phyloP scores from a whole-genome alignment of 2,797 vertebrate species.

The Sebastes aleutianus region DNA sequence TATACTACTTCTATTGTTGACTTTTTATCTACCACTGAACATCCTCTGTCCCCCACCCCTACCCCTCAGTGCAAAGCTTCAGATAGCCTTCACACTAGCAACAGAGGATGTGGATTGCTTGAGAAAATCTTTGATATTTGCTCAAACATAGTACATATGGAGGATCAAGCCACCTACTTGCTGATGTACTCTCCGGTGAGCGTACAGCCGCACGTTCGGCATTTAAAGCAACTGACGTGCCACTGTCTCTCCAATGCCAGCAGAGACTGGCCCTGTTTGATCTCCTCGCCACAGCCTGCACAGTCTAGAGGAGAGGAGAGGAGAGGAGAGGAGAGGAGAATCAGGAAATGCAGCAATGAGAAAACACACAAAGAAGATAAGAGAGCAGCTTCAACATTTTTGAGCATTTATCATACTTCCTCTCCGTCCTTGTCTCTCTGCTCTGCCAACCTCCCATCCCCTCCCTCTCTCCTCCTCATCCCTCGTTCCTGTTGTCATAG shows the following conservation, averaged over 20 bases:
- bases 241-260: slow-evolving; percentile 96
- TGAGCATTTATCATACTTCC: slow-evolving; percentile 1
- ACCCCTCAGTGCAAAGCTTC: not conserved
- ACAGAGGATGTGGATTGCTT: not conserved
- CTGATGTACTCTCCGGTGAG: slow-evolving; percentile 97
- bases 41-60: too few relatives aligned
- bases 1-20: too few relatives aligned
- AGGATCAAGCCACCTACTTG: slow-evolving; percentile 85
- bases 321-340: not conserved
- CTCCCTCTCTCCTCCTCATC: not conserved
- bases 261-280: slow-evolving; percentile 94
- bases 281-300: slow-evolving; percentile 93
- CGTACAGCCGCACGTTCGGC: slow-evolving; percentile 88
- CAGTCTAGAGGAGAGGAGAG: slow-evolving; percentile 81
- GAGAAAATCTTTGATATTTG: not conserved
- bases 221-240: slow-evolving; percentile 98
- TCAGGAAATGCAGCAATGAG: not conserved
- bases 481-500: slow-evolving; percentile 9
- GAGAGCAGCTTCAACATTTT: not conserved
- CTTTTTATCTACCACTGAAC: too few relatives aligned
- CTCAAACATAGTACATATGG: not conserved
- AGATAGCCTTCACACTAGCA: not conserved
- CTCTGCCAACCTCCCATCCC: slow-evolving; percentile 11
- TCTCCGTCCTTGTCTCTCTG: slow-evolving; percentile 10
- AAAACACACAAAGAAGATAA: not conserved